Evolutionary conservation across 1,140 invertebrate species (phyloP).

Genomic region (Caenorhabditis elegans): WBcel235 BX284604.4:1207501-1208000

Average conservation of each 20-base stretch:
- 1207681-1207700: not conserved
- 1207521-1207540: not conserved
- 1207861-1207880: not conserved
- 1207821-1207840: not conserved
- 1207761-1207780: not conserved
- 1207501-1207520: too few species aligned
- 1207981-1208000: not conserved
- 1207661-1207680: too few species aligned
- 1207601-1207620: not conserved
- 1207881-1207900: not conserved
- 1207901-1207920: not conserved
- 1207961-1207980: not conserved
- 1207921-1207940: not conserved
- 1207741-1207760: not conserved
- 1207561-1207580: not conserved
- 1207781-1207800: not conserved
- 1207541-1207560: not conserved
- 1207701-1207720: not conserved
- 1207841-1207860: not conserved
- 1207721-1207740: not conserved
- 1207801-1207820: not conserved
- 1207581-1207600: not conserved
- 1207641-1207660: too few species aligned
- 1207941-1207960: not conserved
- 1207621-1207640: not conserved